Base-by-base conservation (phyloP, 2,797 vertebrate species). In the Diglossa cyanea region DNA sequence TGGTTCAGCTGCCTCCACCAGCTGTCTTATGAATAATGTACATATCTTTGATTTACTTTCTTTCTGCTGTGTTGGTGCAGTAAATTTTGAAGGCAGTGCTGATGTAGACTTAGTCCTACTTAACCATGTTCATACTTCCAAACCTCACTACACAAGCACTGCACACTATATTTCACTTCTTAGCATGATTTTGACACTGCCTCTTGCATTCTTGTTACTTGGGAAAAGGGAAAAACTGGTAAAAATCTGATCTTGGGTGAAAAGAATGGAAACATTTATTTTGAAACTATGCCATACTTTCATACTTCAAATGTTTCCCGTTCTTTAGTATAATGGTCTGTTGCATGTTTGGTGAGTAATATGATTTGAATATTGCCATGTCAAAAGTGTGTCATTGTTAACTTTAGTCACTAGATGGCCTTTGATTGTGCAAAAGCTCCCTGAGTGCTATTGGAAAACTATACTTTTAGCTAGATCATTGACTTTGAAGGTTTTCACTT, bases 51-150 rank as follows among this genome's bases (percentile, higher is more conserved):
- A 74, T 94, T 94, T 94, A 61, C 42, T 95, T 50, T 87, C 77
- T 86, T 16, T 42, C 83, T 71, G 98, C 55, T 97, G 90, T 7
- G 81, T 97, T 70, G 97, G 97, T 93, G 97, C 98, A 51, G 82
- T 97, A 53, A 92, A 98, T 70, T 93, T 97, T 67, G 98, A 98
- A 28, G 94, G 96, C 84, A 94, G 95, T 85, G 91, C 95, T 7
- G 31, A 35, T 17, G 96, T 96, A 88, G 96, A 96, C 54, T 97
- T 98, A 75, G 39, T 75, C 2, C 96, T 96, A 3, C 61, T 98
- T 54, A 97, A 97, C 53, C 13, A 79, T 28, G 96, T 97, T 76
- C 92, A 86, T 86, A 97, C 61, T 40, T 63, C 94, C 45, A 67
- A 96, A 17, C 96, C 95, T 28, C 44, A 10, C 4, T 94, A 96